Percentiles rank a stretch among this genome's conserved stretches.
phyloP scores from a whole-genome alignment of 2,888 invertebrate species.

The Drosophila melanosoma region DNA sequence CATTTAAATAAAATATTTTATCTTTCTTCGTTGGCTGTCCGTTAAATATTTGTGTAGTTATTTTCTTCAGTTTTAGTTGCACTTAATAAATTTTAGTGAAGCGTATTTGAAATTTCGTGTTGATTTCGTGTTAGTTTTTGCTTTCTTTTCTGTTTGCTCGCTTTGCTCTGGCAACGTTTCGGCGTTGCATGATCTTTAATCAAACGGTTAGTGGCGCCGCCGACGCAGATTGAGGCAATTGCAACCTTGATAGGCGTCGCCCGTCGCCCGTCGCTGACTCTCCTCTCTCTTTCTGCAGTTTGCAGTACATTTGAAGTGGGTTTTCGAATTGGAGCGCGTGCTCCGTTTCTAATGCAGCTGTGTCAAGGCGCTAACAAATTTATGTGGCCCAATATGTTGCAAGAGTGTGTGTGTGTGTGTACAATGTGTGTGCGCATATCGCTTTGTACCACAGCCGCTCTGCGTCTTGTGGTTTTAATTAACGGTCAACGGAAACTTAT shows the following conservation, averaged over 20 bases:
- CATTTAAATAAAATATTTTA: background rate
- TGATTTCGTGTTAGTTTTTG: background rate
- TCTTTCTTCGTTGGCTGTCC: background rate
- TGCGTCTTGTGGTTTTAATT: constrained; percentile 74
- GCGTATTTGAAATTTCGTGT: constrained; percentile 19
- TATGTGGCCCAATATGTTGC: constrained; percentile 59
- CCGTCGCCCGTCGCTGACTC: constrained; percentile 36
- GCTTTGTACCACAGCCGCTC: constrained; percentile 15
- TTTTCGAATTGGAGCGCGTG: constrained; percentile 55
- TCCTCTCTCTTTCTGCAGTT: constrained; percentile 6
- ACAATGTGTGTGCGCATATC: constrained; percentile 17
- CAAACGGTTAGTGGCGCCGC: constrained; percentile 75
- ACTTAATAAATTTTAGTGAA: background rate
- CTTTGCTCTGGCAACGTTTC: constrained; percentile 10
- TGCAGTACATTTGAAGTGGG: constrained; percentile 45
- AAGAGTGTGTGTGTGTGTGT: constrained; percentile 15
- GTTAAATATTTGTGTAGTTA: background rate
- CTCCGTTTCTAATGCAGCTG: constrained; percentile 73
- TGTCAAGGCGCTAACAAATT: constrained; percentile 76
- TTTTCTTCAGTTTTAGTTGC: background rate
- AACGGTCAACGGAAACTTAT: constrained; percentile 79
- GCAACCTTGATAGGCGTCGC: constrained; percentile 73
- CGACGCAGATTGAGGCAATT: constrained; percentile 68
- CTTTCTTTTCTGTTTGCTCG: constrained; percentile 12
- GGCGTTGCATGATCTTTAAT: constrained; percentile 62